These are phyloP conservation scores for Lasiurus borealis DNA, from an alignment of 2,113 vertebrate genomes.

Conservation along the genomic window DNA sequence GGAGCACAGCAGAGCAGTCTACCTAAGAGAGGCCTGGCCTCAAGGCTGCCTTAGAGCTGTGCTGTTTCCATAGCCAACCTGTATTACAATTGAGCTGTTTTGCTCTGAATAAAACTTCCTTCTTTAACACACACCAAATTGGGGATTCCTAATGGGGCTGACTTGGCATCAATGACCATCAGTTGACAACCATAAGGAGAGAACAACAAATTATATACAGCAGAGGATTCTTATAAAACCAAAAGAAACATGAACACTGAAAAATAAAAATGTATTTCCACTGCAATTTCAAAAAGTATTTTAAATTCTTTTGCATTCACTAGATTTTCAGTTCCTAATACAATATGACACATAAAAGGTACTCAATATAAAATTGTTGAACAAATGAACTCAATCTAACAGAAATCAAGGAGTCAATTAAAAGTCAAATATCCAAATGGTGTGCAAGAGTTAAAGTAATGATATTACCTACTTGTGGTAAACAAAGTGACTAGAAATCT, in stretches of 20 bases:
- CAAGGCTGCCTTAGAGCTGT: neutral
- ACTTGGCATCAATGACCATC: too few relatives aligned
- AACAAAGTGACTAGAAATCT: neutral
- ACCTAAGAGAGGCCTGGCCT: neutral
- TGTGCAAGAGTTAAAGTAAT: neutral
- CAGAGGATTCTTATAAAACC: neutral
- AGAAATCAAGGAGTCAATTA: neutral
- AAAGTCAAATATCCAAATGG: neutral
- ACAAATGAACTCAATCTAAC: conserved; percentile 18
- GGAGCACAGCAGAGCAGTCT: neutral
- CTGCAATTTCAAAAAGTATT: neutral
- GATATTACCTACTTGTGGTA: neutral
- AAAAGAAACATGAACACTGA: neutral
- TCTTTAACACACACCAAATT: neutral
- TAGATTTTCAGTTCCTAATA: neutral
- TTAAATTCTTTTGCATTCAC: neutral
- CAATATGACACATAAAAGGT: neutral
- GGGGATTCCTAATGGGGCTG: neutral
- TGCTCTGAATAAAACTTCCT: neutral
- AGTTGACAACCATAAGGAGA: neutral
- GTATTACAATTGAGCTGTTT: neutral
- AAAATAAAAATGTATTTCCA: conserved; percentile 12
- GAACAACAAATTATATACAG: neutral
- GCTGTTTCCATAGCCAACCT: neutral
- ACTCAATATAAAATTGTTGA: neutral